These are phyloP conservation scores for Drosophila setosimentum DNA, from an alignment of 2,888 invertebrate genomes.

Conservation along the genomic window DNA sequence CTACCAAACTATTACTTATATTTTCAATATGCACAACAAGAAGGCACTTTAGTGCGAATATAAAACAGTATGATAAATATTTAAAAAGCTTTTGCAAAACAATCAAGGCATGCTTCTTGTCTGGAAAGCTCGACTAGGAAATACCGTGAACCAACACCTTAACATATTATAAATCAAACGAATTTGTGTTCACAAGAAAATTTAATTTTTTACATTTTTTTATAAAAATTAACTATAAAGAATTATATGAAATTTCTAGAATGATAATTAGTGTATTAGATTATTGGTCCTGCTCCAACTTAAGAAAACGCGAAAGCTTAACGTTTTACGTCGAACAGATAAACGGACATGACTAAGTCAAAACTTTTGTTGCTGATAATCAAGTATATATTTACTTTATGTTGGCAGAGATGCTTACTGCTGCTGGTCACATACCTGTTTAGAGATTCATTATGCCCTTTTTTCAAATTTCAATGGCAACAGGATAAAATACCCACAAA, in stretches of 20 bases:
- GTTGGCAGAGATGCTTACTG: not conserved
- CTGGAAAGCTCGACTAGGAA: no score
- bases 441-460: not conserved
- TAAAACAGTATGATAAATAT: conserved; percentile 3
- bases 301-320: no score
- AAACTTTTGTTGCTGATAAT: not conserved
- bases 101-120: not conserved
- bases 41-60: not conserved
- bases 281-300: no score
- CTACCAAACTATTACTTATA: not conserved
- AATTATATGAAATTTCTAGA: no score
- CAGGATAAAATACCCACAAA: not conserved
- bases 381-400: not conserved
- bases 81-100: conserved; percentile 23
- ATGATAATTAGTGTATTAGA: no score
- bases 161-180: no score
- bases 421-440: not conserved
- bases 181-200: not conserved
- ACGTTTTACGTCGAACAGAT: no score
- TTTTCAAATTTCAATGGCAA: not conserved
- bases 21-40: not conserved
- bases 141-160: no score
- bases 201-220: no score
- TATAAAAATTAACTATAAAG: no score
- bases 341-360: not conserved